Evolutionary conservation across 1,140 invertebrate species (phyloP).

Genomic region (Drosophila sp.): DNA sequence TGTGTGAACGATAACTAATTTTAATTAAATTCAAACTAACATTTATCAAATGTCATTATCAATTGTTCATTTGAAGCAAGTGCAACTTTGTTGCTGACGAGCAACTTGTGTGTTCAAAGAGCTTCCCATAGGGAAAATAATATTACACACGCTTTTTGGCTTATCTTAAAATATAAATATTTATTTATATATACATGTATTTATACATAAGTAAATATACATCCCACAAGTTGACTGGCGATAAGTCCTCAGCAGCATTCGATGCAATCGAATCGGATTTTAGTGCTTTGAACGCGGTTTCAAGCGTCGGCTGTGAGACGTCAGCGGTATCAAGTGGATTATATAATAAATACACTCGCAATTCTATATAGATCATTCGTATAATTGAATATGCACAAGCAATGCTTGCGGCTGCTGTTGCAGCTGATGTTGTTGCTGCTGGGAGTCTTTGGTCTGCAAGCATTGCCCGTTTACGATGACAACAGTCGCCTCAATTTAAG

Average conservation of each 20-base stretch:
- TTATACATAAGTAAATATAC: too few species aligned
- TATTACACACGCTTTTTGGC: constrained; percentile 39
- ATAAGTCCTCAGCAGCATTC: constrained; percentile 34
- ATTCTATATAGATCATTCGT: not conserved
- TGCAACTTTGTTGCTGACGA: constrained; percentile 29
- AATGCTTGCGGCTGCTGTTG: constrained; percentile 24
- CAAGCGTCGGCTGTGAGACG: constrained; percentile 32
- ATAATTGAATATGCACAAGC: constrained; percentile 13
- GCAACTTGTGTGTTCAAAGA: constrained; percentile 9
- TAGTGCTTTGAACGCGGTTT: constrained; percentile 39
- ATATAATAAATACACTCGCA: constrained; percentile 19
- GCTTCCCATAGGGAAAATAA: constrained; percentile 40
- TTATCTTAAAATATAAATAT: constrained; percentile 29
- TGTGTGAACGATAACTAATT: too few species aligned
- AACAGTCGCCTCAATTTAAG: constrained; percentile 41
- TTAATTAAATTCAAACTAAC: too few species aligned
- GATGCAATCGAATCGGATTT: constrained; percentile 22
- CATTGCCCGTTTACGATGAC: constrained; percentile 8
- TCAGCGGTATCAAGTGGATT: constrained; percentile 1
- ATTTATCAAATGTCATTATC: not conserved
- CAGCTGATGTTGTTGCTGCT: constrained; percentile 18
- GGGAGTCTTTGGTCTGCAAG: not conserved
- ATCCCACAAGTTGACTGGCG: not conserved
- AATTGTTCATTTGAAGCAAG: not conserved
- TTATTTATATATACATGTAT: not conserved